Percentiles rank a stretch among this genome's conserved stretches.
Conservation (phyloP, 2,797 vertebrate genomes). For the Acropternis orthonyx region DNA sequence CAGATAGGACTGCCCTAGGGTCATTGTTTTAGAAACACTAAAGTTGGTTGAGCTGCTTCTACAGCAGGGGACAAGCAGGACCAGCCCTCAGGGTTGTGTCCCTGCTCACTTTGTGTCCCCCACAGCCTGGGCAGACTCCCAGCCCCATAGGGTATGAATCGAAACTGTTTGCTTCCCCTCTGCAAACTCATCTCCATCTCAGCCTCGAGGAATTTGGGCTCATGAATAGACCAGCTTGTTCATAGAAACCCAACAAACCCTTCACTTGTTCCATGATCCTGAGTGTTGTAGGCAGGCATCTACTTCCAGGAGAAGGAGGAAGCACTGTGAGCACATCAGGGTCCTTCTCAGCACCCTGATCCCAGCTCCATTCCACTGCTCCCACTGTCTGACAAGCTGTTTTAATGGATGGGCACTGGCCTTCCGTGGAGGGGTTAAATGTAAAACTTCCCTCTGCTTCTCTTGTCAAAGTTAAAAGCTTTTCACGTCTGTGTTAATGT, state of each 20-base stretch:
- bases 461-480: conserved; percentile 81
- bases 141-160: accelerated
- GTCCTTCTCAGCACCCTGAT: background rate
- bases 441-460: conserved; percentile 75
- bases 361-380: background rate
- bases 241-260: background rate
- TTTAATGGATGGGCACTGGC: conserved; percentile 67
- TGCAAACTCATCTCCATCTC: background rate
- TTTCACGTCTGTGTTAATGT: conserved; percentile 77
- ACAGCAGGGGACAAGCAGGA: background rate
- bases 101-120: background rate
- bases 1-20: background rate
- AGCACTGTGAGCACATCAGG: accelerated
- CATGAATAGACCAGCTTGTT: background rate
- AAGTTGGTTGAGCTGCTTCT: background rate
- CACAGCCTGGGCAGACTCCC: background rate
- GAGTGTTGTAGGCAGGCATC: background rate
- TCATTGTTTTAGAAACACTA: accelerated
- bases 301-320: background rate
- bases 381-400: conserved; percentile 20
- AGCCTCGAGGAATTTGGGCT: background rate
- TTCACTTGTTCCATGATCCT: accelerated
- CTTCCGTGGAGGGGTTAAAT: conserved; percentile 70
- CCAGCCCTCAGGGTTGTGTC: background rate
- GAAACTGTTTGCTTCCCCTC: background rate